These are phyloP conservation scores for Rhamphomyia laevipes DNA, from an alignment of 2,888 invertebrate species.

Conservation along the genomic window DNA sequence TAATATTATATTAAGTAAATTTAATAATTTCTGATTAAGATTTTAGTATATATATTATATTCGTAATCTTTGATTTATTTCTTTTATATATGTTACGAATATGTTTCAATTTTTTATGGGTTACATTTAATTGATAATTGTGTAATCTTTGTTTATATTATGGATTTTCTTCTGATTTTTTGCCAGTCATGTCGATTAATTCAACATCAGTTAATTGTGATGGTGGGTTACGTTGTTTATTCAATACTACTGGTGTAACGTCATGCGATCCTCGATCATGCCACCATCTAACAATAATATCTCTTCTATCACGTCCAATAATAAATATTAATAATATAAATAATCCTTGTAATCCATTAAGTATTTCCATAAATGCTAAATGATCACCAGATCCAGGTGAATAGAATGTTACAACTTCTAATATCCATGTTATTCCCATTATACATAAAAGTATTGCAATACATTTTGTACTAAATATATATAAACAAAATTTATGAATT, in stretches of 20 bases:
- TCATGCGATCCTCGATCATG: slow-evolving; percentile 33
- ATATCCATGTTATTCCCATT: slow-evolving; percentile 58
- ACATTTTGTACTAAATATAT: slow-evolving; percentile 28
- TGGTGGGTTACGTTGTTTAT: no score
- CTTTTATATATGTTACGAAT: no score
- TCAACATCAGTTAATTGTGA: no score
- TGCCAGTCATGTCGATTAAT: no score
- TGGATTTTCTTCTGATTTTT: no score
- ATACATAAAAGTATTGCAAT: slow-evolving; percentile 45
- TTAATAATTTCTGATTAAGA: no score
- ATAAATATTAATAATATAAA: slow-evolving; percentile 56
- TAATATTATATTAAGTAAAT: no score
- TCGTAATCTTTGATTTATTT: no score
- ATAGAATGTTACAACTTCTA: slow-evolving; percentile 53
- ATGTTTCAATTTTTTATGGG: no score
- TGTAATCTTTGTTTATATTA: no score
- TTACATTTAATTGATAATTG: no score
- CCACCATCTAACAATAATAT: slow-evolving; percentile 34
- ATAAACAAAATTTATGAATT: neutral
- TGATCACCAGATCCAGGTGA: slow-evolving; percentile 26
- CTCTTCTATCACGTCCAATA: slow-evolving; percentile 28
- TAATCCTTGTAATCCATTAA: slow-evolving; percentile 58
- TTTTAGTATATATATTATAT: no score
- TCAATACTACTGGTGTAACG: slow-evolving; percentile 19
- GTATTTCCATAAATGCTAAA: slow-evolving; percentile 55